Conservation (phyloP, 2,113 vertebrate species). For the Paramormyrops kingsleyae region DNA sequence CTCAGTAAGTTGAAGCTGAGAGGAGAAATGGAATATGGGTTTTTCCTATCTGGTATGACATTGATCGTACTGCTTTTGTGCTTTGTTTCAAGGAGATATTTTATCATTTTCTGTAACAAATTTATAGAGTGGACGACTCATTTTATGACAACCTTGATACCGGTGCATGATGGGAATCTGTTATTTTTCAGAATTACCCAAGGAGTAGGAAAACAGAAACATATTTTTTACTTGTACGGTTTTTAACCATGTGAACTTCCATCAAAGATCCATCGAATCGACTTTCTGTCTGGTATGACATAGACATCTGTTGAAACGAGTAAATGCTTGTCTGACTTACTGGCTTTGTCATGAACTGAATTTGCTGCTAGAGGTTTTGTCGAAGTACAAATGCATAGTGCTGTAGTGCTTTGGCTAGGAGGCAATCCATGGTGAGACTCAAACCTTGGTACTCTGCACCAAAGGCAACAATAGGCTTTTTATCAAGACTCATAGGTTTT, state of each 20-base stretch:
- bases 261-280: slow-evolving; percentile 37
- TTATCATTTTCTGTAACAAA: not conserved
- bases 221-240: not conserved
- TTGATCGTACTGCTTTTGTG: not conserved
- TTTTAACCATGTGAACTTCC: not conserved
- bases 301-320: not conserved
- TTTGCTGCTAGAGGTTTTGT: slow-evolving; percentile 49
- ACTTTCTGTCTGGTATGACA: slow-evolving; percentile 43
- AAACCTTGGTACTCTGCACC: not conserved
- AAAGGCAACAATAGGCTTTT: not conserved
- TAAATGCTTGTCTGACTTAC: slow-evolving; percentile 17
- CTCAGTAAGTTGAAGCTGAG: not conserved
- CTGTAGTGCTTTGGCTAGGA: not conserved
- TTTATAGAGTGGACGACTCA: not conserved
- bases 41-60: not conserved
- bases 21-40: not conserved
- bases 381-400: not conserved
- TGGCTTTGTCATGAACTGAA: slow-evolving; percentile 30
- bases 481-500: not conserved
- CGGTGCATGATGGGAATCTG: slow-evolving; percentile 1
- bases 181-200: slow-evolving; percentile 2
- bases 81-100: not conserved
- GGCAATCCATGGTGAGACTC: not conserved
- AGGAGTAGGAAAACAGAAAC: not conserved
- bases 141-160: not conserved